Evolutionary conservation across 2,888 invertebrate species (phyloP), one percentile per base, ranked within the genome.

Genomic region (Drosophila fulvimacula): DNA sequence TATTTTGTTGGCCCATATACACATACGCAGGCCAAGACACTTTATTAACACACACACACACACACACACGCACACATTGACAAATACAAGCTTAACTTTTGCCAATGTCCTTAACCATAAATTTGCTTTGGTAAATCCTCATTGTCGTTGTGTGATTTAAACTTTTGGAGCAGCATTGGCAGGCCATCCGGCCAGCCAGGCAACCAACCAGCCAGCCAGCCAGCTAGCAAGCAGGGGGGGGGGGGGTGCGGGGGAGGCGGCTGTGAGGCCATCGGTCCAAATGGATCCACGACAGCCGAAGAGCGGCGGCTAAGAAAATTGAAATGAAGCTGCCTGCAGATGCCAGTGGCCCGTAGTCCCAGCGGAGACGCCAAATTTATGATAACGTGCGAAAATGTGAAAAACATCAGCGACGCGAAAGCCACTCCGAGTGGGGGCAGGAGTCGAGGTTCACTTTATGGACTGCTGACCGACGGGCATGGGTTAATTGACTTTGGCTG

Each of bases 61-160:
- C 46, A 56, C 38, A 34, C 17, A 44, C 55, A 17, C 32, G 49
- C 52, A 30, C 56, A 67, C 58, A 52, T 62, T 64, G 57, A 53
- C 56, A 78, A 60, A 69, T 36, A 69, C 60, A 58, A 73, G 87
- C 81, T 82, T 87, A 88, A 82, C 85, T 81, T 85, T 70, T 81
- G 78, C 80, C 88, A 79, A 77, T 80, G 83, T 79, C 86, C 82
- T 87, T 81, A 84, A 82, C 89, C 83, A 91, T 91, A 91, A 91
- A 91, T 91, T 90, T 89, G 76, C 80, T 77, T 83, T 74, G 73
- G 80, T 73, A 91, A 91, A 91, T 91, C 91, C 91, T 79, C 74
- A 81, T 88, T 91, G 91, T 91, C 91, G 87, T 90, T 91, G 81
- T 90, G 90, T 91, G 91, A 91, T 91, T 91, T 91, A 91, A 91